Conservation (phyloP, 2,113 vertebrate species). For the Willisornis vidua region DNA sequence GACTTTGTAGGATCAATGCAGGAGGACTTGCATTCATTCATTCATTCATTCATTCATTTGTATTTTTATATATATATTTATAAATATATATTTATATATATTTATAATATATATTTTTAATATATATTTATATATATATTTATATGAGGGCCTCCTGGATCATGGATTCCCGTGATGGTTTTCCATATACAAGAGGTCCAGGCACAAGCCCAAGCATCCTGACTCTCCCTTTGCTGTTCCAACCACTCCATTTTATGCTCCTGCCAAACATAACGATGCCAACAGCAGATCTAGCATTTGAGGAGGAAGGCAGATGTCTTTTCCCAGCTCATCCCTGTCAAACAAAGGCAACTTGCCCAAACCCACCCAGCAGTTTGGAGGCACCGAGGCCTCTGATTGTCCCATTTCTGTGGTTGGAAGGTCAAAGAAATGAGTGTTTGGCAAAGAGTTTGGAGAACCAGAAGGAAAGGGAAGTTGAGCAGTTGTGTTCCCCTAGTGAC, state of each 20-base stretch:
- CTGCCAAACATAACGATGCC: constrained; percentile 5
- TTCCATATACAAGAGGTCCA: neutral
- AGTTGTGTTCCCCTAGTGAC: neutral
- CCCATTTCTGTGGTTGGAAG: neutral
- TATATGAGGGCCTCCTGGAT: neutral
- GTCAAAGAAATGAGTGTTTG: neutral
- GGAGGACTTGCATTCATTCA: neutral
- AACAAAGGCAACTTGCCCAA: constrained; percentile 29
- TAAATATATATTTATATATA: neutral
- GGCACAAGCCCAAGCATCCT: constrained; percentile 2
- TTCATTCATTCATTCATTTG: too few relatives aligned
- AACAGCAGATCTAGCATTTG: neutral
- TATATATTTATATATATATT: too few relatives aligned
- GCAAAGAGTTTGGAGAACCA: neutral
- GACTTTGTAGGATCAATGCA: neutral
- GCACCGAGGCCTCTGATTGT: neutral
- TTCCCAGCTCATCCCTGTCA: neutral
- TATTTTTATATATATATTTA: neutral
- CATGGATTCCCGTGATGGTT: neutral
- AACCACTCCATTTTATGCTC: neutral
- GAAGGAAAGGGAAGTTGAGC: neutral
- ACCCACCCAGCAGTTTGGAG: neutral
- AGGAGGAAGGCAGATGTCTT: neutral
- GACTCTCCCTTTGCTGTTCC: neutral
- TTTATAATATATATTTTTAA: too few relatives aligned